Evolutionary conservation across 2,797 vertebrate genomes (phyloP).

Genomic region (Ctenopoma multispine): DNA sequence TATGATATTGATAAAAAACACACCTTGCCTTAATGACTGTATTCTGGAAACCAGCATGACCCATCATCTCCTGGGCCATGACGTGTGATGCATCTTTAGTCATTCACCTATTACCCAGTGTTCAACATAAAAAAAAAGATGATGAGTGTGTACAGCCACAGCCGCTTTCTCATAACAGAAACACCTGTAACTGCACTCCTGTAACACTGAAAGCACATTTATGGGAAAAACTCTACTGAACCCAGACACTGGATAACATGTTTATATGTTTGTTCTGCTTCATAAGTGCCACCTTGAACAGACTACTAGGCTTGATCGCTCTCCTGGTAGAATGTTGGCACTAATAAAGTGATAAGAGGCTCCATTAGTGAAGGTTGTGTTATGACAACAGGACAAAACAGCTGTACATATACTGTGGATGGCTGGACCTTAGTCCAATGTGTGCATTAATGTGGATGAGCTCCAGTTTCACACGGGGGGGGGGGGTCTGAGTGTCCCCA

Average conservation of each 20-base stretch:
- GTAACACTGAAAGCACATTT: constrained; percentile 4
- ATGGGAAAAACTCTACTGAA: not conserved
- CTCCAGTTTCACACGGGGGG: constrained; percentile 1
- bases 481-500: not conserved
- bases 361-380: constrained; percentile 12
- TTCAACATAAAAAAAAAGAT: not conserved
- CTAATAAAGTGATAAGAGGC: constrained; percentile 11
- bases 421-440: not conserved
- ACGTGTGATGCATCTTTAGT: not conserved
- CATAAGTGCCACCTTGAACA: not conserved
- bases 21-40: constrained; percentile 5
- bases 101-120: constrained; percentile 3
- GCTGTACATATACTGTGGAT: constrained; percentile 10
- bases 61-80: not conserved
- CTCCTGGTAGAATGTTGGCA: not conserved
- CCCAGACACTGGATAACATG: not conserved
- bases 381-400: constrained; percentile 30
- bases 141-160: no score
- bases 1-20: constrained; percentile 17
- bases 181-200: not conserved
- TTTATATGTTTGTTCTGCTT: constrained; percentile 2
- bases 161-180: constrained; percentile 4
- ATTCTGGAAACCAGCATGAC: constrained; percentile 8
- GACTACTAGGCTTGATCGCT: not conserved
- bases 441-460: not conserved